Base-by-base conservation (phyloP, 2,888 invertebrate species). In the Chalcosyrphus nemorum region DNA sequence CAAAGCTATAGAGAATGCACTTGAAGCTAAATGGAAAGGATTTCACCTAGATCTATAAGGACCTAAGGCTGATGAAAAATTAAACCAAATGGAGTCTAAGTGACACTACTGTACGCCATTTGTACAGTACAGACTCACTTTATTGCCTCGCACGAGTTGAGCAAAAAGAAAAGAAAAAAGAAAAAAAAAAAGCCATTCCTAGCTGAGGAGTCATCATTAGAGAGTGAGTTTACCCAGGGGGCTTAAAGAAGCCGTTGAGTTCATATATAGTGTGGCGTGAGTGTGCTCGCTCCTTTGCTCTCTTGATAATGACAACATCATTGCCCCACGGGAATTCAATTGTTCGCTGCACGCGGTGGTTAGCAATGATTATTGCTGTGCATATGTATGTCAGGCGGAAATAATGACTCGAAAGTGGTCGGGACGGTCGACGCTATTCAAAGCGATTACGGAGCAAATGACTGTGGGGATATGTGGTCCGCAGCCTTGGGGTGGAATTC, bases 321-420 rank as follows among this genome's bases (percentile, higher is more conserved):
- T 45, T 71, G 71, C 59, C 81, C 57, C 54, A 32, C n/a, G 77
- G 81, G 71, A 71, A 52, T 81, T 76, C 15, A 70, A 70, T 81
- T 81, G 81, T 65, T 50, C 32, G 54, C 56, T 63, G 70, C 75
- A 72, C 54, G 54, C 77, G 38, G 29, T 29, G 57, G 24, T 29
- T 24, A 17, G 59, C 50, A 63, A 4, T 24, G 7, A 43, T 57
- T 56, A 70, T 70, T 38, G 68, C 57, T 41, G 43, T 38, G 54
- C 76, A 65, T 61, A 59, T 71, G 66, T 61, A 59, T 71, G 66
- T 81, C 70, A 45, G 47, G 63, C 75, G 76, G 76, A 81, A 76
- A 63, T 71, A 82, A 82, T 61, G 71, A 66, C 70, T 45, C 50
- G 19, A 66, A 66, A 80, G 66, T 59, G 66, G 35, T 66, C 13